phyloP scores from a whole-genome alignment of 2,797 vertebrate genomes.

The Mallotus villosus region DNA sequence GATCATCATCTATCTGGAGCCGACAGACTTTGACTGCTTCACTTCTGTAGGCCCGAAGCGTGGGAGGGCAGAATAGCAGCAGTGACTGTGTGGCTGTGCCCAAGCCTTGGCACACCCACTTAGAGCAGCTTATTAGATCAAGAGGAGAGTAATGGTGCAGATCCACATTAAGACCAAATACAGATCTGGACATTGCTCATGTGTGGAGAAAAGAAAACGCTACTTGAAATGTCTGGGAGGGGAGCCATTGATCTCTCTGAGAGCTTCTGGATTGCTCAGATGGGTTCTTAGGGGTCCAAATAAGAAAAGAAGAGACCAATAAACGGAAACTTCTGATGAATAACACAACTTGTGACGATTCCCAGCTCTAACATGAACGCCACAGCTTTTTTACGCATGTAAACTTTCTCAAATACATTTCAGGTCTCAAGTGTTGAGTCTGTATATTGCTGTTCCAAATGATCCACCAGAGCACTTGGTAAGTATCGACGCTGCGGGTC shows the following conservation, averaged over 20 bases:
- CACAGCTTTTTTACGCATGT: constrained; percentile 10
- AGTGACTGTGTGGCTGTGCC: constrained; percentile 32
- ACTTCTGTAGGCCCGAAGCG: constrained; percentile 23
- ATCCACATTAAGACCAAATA: constrained; percentile 58
- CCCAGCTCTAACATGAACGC: constrained; percentile 2
- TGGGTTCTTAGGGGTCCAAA: constrained; percentile 9
- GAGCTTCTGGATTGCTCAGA: constrained; percentile 42
- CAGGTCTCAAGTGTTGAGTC: constrained; percentile 1
- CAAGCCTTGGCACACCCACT: constrained; percentile 55
- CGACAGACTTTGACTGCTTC: constrained; percentile 45
- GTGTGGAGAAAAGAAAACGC: constrained; percentile 36
- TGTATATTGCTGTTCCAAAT: constrained; percentile 26
- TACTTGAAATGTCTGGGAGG: constrained; percentile 53
- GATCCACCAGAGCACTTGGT: constrained; percentile 17
- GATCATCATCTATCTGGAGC: constrained; percentile 47
- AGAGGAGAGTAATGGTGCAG: constrained; percentile 63
- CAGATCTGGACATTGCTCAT: constrained; percentile 40
- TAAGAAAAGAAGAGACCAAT: constrained; percentile 17
- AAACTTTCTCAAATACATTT: neutral
- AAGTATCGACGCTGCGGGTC: constrained; percentile 28
- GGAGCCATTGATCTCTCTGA: constrained; percentile 58
- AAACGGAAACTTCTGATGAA: neutral
- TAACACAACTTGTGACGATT: neutral
- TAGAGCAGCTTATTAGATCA: constrained; percentile 70
- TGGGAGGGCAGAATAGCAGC: constrained; percentile 53